These are phyloP conservation scores for Hemibagrus wyckioides DNA, from an alignment of 2,113 vertebrate species.

Conservation along the genomic window DNA sequence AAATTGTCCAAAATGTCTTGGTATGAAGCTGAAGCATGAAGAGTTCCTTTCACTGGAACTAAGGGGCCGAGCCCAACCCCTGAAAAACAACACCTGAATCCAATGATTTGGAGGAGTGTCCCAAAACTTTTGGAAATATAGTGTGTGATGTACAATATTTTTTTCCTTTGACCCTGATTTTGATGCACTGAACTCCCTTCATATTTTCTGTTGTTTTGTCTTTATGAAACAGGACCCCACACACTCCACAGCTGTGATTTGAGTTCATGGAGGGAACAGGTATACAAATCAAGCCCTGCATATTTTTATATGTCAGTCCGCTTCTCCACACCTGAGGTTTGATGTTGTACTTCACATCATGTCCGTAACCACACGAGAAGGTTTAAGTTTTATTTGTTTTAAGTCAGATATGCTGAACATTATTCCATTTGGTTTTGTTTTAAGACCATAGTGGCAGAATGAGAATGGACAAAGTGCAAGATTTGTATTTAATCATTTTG, in stretches of 20 bases:
- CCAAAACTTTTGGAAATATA: too few relatives aligned
- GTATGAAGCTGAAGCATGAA: too few relatives aligned
- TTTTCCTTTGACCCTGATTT: background rate
- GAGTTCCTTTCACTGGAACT: too few relatives aligned
- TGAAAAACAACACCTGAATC: too few relatives aligned
- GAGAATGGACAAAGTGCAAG: background rate
- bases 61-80: too few relatives aligned
- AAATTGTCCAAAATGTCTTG: too few relatives aligned
- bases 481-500: conserved; percentile 16
- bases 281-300: background rate
- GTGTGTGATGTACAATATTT: background rate
- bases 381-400: background rate
- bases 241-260: background rate
- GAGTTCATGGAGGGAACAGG: background rate
- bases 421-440: conserved; percentile 4
- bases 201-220: background rate
- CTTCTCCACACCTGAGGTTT: background rate
- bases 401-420: background rate
- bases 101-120: too few relatives aligned
- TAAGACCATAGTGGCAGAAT: background rate
- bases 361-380: background rate
- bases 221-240: background rate
- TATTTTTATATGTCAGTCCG: background rate
- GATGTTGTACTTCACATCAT: background rate
- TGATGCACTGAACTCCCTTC: background rate